A percentile compares a stretch with the other conserved stretches of the same genome.
phyloP scores from a whole-genome alignment of 2,113 vertebrate genomes.

The Pampusana beccarii region DNA sequence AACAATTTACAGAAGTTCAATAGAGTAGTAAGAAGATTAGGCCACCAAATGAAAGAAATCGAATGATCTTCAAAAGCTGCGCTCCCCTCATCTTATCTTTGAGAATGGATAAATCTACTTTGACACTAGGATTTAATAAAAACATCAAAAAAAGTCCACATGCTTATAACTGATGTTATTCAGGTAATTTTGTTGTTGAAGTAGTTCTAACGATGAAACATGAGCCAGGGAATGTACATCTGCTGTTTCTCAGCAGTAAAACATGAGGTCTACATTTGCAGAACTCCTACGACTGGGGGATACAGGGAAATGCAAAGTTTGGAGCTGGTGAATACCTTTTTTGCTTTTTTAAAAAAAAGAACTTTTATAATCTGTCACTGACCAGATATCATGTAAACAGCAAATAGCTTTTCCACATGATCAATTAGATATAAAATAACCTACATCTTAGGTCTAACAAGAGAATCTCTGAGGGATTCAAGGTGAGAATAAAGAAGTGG shows the following conservation, averaged over 20 bases:
- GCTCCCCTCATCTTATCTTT: neutral
- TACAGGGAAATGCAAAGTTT: neutral
- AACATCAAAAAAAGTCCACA: neutral
- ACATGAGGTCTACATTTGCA: neutral
- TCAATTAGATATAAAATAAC: neutral
- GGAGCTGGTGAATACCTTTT: neutral
- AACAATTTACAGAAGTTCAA: constrained; percentile 21
- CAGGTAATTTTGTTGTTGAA: neutral
- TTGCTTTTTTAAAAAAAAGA: neutral
- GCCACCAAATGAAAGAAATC: constrained; percentile 29
- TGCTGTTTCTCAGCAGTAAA: neutral
- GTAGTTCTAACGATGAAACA: neutral
- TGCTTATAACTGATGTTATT: neutral
- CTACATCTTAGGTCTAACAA: neutral
- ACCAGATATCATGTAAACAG: neutral
- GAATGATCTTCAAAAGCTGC: constrained; percentile 27
- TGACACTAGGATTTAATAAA: constrained; percentile 43
- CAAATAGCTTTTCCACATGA: neutral
- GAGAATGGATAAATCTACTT: constrained; percentile 22
- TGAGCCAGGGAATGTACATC: neutral
- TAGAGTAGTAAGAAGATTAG: constrained; percentile 4
- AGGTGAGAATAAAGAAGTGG: neutral
- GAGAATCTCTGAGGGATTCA: neutral
- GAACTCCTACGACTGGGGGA: neutral
- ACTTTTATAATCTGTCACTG: neutral